A percentile compares a stretch with the other conserved stretches of the same genome.
Conservation (phyloP, 2,113 vertebrate species). For the Syrmaticus mikado region DNA sequence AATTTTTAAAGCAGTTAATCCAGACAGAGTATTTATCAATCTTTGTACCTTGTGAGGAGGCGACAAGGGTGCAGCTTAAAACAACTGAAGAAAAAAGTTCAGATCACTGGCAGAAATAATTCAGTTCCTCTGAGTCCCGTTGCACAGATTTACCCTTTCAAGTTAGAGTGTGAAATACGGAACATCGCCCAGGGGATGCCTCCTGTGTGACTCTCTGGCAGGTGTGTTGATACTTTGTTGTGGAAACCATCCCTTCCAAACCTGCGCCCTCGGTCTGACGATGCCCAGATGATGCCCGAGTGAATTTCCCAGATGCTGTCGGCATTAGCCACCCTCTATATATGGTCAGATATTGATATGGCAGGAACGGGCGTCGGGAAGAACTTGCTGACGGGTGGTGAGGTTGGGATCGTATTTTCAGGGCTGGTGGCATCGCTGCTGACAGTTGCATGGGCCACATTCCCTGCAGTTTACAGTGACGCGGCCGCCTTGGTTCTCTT, state of each 20-base stretch:
- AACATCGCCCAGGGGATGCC: background rate
- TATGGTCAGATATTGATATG: rapidly evolving
- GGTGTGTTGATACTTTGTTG: background rate
- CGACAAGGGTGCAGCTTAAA: background rate
- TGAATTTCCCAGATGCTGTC: background rate
- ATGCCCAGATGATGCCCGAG: background rate
- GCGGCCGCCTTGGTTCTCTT: background rate
- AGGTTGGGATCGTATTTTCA: background rate
- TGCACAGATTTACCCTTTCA: background rate
- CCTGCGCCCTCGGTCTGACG: background rate
- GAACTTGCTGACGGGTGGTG: background rate
- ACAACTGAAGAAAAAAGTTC: background rate
- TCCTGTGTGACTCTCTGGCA: background rate
- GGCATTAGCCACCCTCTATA: background rate
- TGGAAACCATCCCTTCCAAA: background rate
- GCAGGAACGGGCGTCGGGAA: background rate
- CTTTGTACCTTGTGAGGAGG: background rate
- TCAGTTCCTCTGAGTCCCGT: background rate
- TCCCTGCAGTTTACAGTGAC: rapidly evolving
- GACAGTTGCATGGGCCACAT: background rate
- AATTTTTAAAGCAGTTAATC: conserved; percentile 46
- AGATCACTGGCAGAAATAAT: background rate
- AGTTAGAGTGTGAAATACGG: background rate
- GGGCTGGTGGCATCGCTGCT: background rate
- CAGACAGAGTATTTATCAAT: conserved; percentile 16